A percentile compares a stretch with the other conserved stretches of the same genome.
Conservation (phyloP, 2,888 invertebrate species). For the Andrena minutula region DNA sequence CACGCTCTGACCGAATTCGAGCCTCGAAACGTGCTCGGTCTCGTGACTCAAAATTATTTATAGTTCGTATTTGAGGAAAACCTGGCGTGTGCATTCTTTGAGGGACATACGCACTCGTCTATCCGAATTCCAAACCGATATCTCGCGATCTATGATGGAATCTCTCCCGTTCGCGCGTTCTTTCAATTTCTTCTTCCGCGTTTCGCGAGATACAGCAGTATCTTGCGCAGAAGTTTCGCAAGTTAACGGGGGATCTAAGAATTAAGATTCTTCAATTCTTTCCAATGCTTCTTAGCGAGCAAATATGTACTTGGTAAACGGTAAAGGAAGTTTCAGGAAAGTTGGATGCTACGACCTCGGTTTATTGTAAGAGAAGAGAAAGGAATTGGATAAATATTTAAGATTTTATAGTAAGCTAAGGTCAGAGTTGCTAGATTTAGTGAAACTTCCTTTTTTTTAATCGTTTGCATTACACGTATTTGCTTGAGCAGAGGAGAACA, state of each 20-base stretch:
- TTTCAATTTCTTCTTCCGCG: not conserved
- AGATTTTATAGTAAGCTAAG: not conserved
- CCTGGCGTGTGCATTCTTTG: constrained; percentile 39
- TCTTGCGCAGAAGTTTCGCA: not conserved
- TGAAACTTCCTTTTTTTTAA: not conserved
- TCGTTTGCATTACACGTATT: not conserved
- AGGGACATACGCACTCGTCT: not conserved
- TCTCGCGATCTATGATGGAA: not conserved
- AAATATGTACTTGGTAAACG: not conserved
- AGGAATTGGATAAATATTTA: not conserved
- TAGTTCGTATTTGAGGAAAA: constrained; percentile 75
- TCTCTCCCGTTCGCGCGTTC: constrained; percentile 3
- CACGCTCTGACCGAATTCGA: constrained; percentile 79
- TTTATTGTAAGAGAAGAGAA: not conserved
- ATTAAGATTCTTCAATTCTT: not conserved
- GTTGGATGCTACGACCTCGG: not conserved
- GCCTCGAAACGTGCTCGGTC: constrained; percentile 74
- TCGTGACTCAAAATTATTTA: constrained; percentile 79
- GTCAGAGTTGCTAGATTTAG: not conserved
- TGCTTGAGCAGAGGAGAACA: not conserved
- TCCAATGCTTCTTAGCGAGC: not conserved
- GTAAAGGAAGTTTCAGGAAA: not conserved
- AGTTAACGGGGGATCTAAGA: not conserved
- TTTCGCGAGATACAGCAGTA: constrained; percentile 19
- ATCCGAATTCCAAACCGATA: constrained; percentile 8